Base-by-base conservation (phyloP, 2,888 invertebrate species). In the Lottia scabra region DNA sequence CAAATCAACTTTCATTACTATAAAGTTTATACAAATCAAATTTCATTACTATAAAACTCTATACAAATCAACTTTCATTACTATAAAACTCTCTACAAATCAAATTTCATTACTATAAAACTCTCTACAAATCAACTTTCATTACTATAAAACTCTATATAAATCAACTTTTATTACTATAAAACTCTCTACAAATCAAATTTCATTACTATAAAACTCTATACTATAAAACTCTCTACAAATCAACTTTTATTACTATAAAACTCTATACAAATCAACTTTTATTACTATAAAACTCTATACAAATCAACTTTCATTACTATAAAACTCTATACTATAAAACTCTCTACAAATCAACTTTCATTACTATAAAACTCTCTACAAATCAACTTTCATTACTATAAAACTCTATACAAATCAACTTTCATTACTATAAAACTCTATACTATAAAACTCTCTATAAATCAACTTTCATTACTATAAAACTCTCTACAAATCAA, bases 341-440 rank as follows among this genome's bases (percentile, higher is more conserved):
- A 84, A 79, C 67, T 86, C 85, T 76, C 87, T 87, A 76, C 1
- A 78, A 80, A 30, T 56, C 30, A 46, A 43, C 81, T 80, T 71
- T 87, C 87, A 15, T 80, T 73, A 6, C 81, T 79, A 72, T 85
- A 86, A 73, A 84, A 79, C 67, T 86, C 85, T 76, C 87, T 87
- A 76, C 1, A 78, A 80, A 30, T 56, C 30, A 46, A 43, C 81
- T 80, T 71, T 87, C 87, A 15, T 80, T 73, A 6, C 81, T 79
- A 72, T 85, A 86, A 73, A 84, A 79, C 67, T 86, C 85, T 76
- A 87, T 87, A 76, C 1, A 78, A 80, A 30, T 56, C 30, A 46
- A 43, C n/a, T n/a, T n/a, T n/a, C n/a, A n/a, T n/a, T n/a, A n/a
- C n/a, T n/a, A n/a, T n/a, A n/a, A n/a, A n/a, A n/a, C n/a, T n/a